Conservation (phyloP, 2,888 invertebrate species). For the Catocala sponsa region DNA sequence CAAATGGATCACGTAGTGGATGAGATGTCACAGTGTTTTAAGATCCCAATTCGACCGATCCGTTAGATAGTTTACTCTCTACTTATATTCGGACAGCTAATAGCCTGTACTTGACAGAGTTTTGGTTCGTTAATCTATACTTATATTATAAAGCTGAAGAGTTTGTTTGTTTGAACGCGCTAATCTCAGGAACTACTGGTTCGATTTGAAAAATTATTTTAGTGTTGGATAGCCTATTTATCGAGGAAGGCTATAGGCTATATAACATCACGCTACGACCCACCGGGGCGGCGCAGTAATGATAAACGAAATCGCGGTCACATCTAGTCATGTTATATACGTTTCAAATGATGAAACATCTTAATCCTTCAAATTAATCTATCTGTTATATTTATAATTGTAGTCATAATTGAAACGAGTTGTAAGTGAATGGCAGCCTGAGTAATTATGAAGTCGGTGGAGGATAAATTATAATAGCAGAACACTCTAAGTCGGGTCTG, state of each 20-base stretch:
- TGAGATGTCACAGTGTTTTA: conserved; percentile 89
- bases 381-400: neutral
- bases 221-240: no score
- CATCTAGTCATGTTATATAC: neutral
- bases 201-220: no score
- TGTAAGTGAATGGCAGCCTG: conserved; percentile 6
- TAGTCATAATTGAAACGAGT: conserved; percentile 20
- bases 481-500: conserved; percentile 34
- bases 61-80: conserved; percentile 67
- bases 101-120: conserved; percentile 12
- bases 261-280: no score
- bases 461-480: conserved; percentile 19
- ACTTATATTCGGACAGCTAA: conserved; percentile 40
- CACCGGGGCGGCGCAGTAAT: no score
- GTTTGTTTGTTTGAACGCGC: no score
- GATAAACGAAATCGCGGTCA: no score
- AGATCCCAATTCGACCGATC: conserved; percentile 85
- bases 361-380: neutral
- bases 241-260: no score
- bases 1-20: conserved; percentile 89
- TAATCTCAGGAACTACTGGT: no score
- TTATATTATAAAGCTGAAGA: no score
- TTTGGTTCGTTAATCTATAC: neutral
- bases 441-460: conserved; percentile 8
- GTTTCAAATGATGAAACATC: no score